These are phyloP conservation scores for Dipus sagitta DNA, from an alignment of 2,797 vertebrate genomes.

Conservation along the genomic window DNA sequence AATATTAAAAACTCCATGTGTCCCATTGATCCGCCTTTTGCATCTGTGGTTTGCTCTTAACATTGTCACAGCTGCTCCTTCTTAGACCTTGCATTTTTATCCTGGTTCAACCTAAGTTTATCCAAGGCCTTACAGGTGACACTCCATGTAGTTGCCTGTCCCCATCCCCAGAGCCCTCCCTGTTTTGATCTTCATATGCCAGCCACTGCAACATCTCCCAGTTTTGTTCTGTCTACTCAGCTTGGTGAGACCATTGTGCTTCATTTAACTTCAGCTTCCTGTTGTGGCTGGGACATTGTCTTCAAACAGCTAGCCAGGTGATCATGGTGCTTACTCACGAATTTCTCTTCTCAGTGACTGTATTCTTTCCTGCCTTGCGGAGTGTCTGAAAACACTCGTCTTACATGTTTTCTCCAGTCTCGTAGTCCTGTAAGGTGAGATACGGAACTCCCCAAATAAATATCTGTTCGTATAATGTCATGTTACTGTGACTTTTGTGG, in stretches of 20 bases:
- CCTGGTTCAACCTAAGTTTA: neutral
- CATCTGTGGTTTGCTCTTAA: neutral
- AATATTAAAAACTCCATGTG: neutral
- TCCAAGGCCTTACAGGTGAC: neutral
- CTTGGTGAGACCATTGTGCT: neutral
- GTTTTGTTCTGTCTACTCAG: neutral
- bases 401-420: neutral
- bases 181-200: neutral
- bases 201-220: neutral
- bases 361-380: neutral
- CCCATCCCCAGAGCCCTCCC: neutral
- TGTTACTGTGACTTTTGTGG: neutral
- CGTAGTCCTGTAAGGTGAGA: slow-evolving; percentile 11
- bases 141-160: neutral
- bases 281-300: neutral
- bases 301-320: neutral
- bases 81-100: neutral
- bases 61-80: neutral
- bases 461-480: neutral
- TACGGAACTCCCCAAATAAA: neutral
- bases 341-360: neutral
- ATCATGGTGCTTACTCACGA: neutral
- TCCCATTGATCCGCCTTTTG: neutral
- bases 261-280: neutral
- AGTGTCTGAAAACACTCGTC: neutral